Evolutionary conservation across 2,113 vertebrate species (phyloP).

Genomic region (Uropsilus gracilis): DNA sequence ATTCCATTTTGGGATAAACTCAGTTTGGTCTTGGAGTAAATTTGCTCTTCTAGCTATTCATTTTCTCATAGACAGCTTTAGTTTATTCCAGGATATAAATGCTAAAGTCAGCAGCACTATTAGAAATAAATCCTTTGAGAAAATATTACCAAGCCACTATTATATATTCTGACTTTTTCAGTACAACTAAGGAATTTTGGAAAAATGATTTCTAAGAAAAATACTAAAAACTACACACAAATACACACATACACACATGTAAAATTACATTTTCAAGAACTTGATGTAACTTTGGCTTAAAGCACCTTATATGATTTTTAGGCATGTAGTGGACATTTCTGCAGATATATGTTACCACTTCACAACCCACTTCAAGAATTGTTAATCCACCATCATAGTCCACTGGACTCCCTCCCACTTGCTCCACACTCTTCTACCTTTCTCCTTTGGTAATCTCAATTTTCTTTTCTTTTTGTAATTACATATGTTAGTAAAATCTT

Average conservation of each 20-base stretch:
- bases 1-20: constrained; percentile 10
- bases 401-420: too few relatives aligned
- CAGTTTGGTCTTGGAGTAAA: constrained; percentile 27
- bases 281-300: too few relatives aligned
- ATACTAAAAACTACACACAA: background rate
- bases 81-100: constrained; percentile 5
- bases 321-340: too few relatives aligned
- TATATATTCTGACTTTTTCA: constrained; percentile 25
- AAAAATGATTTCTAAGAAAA: background rate
- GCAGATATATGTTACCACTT: too few relatives aligned
- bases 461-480: too few relatives aligned
- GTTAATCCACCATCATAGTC: too few relatives aligned
- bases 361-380: too few relatives aligned
- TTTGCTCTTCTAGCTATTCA: constrained; percentile 40
- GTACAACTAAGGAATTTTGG: background rate
- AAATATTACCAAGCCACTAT: constrained; percentile 25
- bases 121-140: constrained; percentile 43
- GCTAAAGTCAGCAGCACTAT: background rate
- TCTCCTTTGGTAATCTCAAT: too few relatives aligned
- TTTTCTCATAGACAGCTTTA: constrained; percentile 18
- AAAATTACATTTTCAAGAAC: too few relatives aligned
- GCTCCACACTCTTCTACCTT: too few relatives aligned
- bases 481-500: too few relatives aligned
- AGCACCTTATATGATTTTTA: too few relatives aligned
- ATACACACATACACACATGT: background rate